Percentiles rank a stretch among this genome's conserved stretches.
phyloP scores from a whole-genome alignment of 1,140 invertebrate genomes.

The Cotesia vestalis region DNA sequence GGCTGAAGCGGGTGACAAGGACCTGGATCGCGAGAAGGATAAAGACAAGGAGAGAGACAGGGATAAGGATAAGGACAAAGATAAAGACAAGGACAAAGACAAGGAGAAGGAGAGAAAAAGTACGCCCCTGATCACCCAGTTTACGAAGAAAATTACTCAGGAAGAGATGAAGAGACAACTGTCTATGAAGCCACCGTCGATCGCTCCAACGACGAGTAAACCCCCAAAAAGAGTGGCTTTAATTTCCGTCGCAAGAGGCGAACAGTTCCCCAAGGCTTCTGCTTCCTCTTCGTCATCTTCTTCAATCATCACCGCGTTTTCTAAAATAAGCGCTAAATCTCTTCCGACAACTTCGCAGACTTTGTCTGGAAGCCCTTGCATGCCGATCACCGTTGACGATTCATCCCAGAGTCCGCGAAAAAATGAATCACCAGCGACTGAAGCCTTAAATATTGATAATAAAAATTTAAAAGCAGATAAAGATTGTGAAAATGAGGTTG shows the following conservation, averaged over 20 bases:
- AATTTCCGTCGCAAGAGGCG: slow-evolving; percentile 53
- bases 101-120: slow-evolving; percentile 62
- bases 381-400: slow-evolving; percentile 32
- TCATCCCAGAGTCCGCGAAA: slow-evolving; percentile 1
- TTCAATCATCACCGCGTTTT: background rate
- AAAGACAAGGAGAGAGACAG: slow-evolving; percentile 45
- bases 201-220: slow-evolving; percentile 24
- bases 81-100: slow-evolving; percentile 45
- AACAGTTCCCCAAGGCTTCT: slow-evolving; percentile 47
- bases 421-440: background rate
- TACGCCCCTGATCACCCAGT: slow-evolving; percentile 67
- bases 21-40: slow-evolving; percentile 21
- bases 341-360: background rate
- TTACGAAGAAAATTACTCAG: slow-evolving; percentile 67
- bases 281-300: slow-evolving; percentile 24
- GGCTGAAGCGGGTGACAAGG: slow-evolving; percentile 35
- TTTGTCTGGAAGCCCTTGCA: background rate
- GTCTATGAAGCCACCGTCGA: slow-evolving; percentile 38
- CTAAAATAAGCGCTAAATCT: slow-evolving; percentile 15
- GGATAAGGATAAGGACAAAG: slow-evolving; percentile 42
- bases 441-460: too few species aligned
- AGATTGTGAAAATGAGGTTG: too few species aligned
- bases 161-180: slow-evolving; percentile 65
- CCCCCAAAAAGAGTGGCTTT: slow-evolving; percentile 54
- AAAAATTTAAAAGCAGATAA: too few species aligned